A percentile compares a stretch with the other conserved stretches of the same genome.
Evolutionary conservation across 2,888 invertebrate genomes (phyloP).

Genomic region (Dynastes maya): DNA sequence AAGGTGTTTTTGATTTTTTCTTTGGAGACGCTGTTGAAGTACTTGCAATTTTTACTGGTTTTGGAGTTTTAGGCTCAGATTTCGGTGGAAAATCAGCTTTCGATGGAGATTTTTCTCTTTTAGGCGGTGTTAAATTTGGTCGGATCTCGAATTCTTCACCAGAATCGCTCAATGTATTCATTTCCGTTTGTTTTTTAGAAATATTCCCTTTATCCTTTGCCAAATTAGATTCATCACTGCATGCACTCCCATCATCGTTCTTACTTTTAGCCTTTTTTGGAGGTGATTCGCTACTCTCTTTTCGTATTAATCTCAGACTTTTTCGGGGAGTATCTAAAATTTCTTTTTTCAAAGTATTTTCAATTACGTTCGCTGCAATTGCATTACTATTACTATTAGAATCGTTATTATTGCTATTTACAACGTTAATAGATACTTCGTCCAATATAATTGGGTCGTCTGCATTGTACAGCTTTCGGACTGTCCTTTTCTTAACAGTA

Average conservation of each 20-base stretch:
- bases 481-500: not conserved
- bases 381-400: not conserved
- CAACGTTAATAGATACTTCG: not conserved
- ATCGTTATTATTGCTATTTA: not conserved
- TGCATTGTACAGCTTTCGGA: conserved; percentile 11
- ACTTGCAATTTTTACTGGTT: no score
- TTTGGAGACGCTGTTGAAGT: not conserved
- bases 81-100: not conserved
- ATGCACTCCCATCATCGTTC: not conserved
- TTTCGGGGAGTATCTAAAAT: not conserved
- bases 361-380: not conserved
- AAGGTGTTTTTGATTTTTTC: not conserved
- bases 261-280: not conserved
- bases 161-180: not conserved
- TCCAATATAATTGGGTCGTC: not conserved
- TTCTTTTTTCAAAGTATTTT: not conserved
- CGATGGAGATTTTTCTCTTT: not conserved
- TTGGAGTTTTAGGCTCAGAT: not conserved
- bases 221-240: not conserved
- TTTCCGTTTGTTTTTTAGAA: no score
- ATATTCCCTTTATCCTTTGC: not conserved
- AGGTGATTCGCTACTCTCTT: not conserved
- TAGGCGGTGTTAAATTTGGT: not conserved
- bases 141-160: not conserved
- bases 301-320: not conserved